These are phyloP conservation scores for Eustalomyia histrio DNA, from an alignment of 2,888 invertebrate species.

Conservation along the genomic window DNA sequence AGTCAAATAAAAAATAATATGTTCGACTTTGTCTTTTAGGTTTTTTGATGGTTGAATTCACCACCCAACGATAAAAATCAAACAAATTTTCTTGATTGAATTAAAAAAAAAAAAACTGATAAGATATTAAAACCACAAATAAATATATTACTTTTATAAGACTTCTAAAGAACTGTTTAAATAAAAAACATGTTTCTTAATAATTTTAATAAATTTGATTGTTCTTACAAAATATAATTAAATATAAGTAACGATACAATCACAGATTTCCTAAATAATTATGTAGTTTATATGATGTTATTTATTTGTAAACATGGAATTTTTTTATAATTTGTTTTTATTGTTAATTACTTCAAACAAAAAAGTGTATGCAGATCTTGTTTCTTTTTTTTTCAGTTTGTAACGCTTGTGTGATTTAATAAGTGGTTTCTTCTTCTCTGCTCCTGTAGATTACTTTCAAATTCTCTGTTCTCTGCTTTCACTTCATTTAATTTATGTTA, in stretches of 20 bases:
- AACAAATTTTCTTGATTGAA: conserved; percentile 75
- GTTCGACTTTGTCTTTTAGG: conserved; percentile 70
- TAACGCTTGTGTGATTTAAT: not conserved
- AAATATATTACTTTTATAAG: conserved; percentile 30
- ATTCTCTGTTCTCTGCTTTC: not conserved
- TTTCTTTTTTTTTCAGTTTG: not conserved
- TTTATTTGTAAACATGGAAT: not conserved
- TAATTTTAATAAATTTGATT: conserved; percentile 10
- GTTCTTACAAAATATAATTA: not conserved
- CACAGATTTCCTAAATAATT: not conserved
- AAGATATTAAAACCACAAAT: conserved; percentile 67
- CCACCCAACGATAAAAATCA: conserved; percentile 64
- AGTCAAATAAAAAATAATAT: conserved; percentile 69
- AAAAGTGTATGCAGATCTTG: not conserved
- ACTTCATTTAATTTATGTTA: conserved; percentile 57
- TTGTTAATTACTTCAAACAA: not conserved
- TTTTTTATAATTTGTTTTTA: not conserved
- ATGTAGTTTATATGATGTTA: not conserved
- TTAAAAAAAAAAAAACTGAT: conserved; percentile 75
- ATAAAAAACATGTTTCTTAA: not conserved
- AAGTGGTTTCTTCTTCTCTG: not conserved
- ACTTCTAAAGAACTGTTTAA: conserved; percentile 26
- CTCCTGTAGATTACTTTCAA: not conserved
- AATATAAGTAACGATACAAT: not conserved
- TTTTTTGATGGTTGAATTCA: conserved; percentile 53